These are phyloP conservation scores for Tenthredo distinguenda DNA, from an alignment of 2,888 invertebrate genomes.

Conservation along the genomic window DNA sequence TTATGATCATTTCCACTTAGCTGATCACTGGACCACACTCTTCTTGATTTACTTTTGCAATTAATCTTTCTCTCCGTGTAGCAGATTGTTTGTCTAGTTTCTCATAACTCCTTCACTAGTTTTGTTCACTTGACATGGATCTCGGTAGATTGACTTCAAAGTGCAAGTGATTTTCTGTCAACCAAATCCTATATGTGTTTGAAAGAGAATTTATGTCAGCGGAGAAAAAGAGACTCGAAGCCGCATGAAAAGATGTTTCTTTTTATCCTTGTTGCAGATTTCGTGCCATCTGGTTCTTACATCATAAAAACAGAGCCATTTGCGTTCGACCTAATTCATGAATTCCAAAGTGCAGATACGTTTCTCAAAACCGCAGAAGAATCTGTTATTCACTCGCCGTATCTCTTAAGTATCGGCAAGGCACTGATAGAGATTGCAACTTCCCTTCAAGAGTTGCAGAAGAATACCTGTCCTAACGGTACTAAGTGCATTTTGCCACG, in stretches of 20 bases:
- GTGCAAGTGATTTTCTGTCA: neutral
- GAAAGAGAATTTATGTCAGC: neutral
- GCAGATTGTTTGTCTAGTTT: neutral
- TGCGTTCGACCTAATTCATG: constrained; percentile 59
- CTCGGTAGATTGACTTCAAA: neutral
- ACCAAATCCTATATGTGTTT: neutral
- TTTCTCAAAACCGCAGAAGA: constrained; percentile 62
- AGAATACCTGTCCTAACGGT: constrained; percentile 61
- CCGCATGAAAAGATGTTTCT: neutral
- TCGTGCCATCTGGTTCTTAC: constrained; percentile 71
- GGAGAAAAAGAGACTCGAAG: neutral
- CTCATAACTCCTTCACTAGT: neutral
- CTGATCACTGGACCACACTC: constrained; percentile 20
- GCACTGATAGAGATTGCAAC: constrained; percentile 68
- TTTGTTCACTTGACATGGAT: neutral
- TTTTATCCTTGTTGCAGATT: constrained; percentile 62
- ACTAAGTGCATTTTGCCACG: constrained; percentile 64
- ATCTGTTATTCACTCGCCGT: constrained; percentile 68
- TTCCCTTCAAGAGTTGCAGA: constrained; percentile 63
- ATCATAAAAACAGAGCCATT: constrained; percentile 68
- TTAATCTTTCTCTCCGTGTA: constrained; percentile 16
- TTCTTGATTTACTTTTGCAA: constrained; percentile 19
- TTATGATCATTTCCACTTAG: constrained; percentile 31
- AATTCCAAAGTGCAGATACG: constrained; percentile 60
- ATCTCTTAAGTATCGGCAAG: constrained; percentile 71